Conservation (phyloP, 2,888 invertebrate species). For the Phania funesta region DNA sequence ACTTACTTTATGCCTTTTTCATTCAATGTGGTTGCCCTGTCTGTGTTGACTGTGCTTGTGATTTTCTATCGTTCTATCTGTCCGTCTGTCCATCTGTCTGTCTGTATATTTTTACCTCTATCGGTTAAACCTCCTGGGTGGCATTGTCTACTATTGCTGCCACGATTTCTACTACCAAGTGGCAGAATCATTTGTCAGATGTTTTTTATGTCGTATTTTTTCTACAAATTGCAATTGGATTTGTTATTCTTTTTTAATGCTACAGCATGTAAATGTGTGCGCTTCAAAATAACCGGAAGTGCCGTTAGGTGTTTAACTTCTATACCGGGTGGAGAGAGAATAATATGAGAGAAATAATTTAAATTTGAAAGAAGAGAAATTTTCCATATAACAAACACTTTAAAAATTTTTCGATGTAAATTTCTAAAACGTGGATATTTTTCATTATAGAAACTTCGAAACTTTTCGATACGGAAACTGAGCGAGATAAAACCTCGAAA, state of each 20-base stretch:
- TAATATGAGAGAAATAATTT: background rate
- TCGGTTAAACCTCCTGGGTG: conserved; percentile 59
- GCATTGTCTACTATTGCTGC: conserved; percentile 64
- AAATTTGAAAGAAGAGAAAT: background rate
- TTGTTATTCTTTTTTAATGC: conserved; percentile 68
- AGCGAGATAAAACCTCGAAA: background rate
- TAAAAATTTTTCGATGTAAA: background rate
- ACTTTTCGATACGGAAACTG: background rate
- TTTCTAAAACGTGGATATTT: background rate
- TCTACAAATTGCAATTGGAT: conserved; percentile 71
- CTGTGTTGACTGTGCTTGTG: background rate
- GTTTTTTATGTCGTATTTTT: conserved; percentile 29
- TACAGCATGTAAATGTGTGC: conserved; percentile 58
- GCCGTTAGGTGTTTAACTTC: conserved; percentile 45
- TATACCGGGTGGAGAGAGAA: conserved; percentile 12
- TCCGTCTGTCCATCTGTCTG: conserved; percentile 26
- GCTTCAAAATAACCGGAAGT: conserved; percentile 63
- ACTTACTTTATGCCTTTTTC: conserved; percentile 42
- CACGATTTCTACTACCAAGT: conserved; percentile 62
- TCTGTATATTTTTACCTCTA: conserved; percentile 49
- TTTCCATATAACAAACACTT: background rate
- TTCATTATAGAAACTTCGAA: no score
- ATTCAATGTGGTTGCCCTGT: conserved; percentile 38
- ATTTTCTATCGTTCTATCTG: background rate
- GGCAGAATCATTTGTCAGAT: conserved; percentile 72